These are phyloP conservation scores for Dermochelys coriacea DNA, from an alignment of 2,797 vertebrate species.

Conservation along the genomic window DNA sequence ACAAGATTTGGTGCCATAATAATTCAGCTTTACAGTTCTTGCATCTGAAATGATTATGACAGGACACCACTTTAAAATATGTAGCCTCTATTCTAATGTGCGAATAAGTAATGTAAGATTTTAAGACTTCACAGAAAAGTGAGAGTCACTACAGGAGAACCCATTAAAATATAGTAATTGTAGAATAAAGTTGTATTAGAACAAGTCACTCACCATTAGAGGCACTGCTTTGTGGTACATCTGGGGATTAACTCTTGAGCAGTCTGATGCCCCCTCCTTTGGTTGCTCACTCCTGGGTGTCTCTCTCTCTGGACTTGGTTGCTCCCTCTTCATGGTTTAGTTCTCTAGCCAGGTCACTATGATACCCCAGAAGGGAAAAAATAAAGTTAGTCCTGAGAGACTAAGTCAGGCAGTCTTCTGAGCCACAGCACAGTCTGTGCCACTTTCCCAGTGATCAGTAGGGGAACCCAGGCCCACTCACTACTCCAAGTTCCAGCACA, in stretches of 20 bases:
- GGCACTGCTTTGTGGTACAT: no score
- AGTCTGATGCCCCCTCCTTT: no score
- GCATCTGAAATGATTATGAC: not conserved
- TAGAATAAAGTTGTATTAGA: not conserved
- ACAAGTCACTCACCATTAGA: not conserved
- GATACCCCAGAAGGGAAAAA: no score
- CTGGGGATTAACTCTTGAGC: no score
- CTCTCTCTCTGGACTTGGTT: no score
- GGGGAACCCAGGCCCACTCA: not conserved
- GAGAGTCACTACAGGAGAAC: not conserved
- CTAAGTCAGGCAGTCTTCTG: not conserved
- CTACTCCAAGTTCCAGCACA: not conserved
- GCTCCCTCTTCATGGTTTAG: no score
- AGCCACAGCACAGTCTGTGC: not conserved
- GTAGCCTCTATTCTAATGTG: not conserved
- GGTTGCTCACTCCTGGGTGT: no score
- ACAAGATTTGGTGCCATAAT: not conserved
- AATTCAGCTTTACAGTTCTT: not conserved
- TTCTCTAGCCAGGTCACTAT: no score
- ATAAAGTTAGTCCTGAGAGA: not conserved
- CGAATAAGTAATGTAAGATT: not conserved
- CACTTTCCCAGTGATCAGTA: not conserved
- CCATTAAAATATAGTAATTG: accelerated
- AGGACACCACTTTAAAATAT: not conserved
- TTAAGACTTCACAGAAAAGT: not conserved